Conservation (phyloP, 2,888 invertebrate species). For the Nemapogon koenigi region DNA sequence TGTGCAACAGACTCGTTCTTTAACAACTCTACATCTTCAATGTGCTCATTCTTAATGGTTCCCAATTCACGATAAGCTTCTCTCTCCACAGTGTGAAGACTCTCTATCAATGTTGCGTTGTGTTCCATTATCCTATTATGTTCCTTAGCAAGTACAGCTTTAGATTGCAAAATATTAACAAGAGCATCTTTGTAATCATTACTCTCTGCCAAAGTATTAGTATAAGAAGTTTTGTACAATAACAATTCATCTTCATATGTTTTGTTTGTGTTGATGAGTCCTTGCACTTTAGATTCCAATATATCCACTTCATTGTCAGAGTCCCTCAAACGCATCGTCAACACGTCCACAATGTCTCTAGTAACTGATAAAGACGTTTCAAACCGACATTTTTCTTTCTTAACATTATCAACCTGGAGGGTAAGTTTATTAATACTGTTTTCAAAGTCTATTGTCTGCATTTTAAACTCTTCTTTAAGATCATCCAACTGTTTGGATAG, state of each 20-base stretch:
- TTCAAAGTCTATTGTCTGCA: slow-evolving; percentile 41
- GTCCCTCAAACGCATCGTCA: slow-evolving; percentile 61
- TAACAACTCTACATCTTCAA: slow-evolving; percentile 50
- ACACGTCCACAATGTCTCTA: slow-evolving; percentile 64
- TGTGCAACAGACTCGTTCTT: slow-evolving; percentile 50
- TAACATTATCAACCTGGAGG: slow-evolving; percentile 43
- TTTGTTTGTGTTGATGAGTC: slow-evolving; percentile 36
- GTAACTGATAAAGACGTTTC: slow-evolving; percentile 66
- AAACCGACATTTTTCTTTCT: slow-evolving; percentile 61
- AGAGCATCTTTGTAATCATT: slow-evolving; percentile 55
- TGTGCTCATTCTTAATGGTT: slow-evolving; percentile 47
- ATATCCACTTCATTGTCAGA: slow-evolving; percentile 67
- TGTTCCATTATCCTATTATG: slow-evolving; percentile 57
- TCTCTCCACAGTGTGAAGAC: slow-evolving; percentile 51
- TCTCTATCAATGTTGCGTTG: slow-evolving; percentile 51
- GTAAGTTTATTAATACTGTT: slow-evolving; percentile 48
- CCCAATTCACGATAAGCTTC: slow-evolving; percentile 55
- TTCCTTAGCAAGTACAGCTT: slow-evolving; percentile 50
- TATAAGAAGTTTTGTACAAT: slow-evolving; percentile 38
- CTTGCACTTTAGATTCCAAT: slow-evolving; percentile 46
- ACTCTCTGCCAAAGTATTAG: slow-evolving; percentile 42
- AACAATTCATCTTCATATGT: slow-evolving; percentile 38
- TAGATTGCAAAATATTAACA: slow-evolving; percentile 51
- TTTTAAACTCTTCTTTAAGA: slow-evolving; percentile 40
- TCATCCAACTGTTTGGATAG: slow-evolving; percentile 32